phyloP scores from a whole-genome alignment of 2,888 invertebrate species.

The Frankliniella intonsa region DNA sequence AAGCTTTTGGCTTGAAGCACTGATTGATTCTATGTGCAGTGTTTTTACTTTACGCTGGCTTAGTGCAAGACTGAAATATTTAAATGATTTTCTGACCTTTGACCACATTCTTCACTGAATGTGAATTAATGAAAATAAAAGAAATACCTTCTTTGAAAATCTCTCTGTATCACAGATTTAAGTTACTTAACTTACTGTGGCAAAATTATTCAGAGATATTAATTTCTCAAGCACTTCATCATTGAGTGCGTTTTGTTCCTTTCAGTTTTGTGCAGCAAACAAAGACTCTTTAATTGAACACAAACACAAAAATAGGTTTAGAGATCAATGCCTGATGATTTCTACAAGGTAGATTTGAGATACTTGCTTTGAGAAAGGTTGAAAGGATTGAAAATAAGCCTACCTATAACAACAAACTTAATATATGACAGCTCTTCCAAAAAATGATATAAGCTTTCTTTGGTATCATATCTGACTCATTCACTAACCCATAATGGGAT shows the following conservation, averaged over 20 bases:
- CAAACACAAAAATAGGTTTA: background rate
- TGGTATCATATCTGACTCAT: background rate
- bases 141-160: background rate
- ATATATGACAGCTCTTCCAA: background rate
- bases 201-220: background rate
- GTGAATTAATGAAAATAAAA: background rate
- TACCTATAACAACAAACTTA: background rate
- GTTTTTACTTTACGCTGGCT: no score
- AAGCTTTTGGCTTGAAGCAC: background rate
- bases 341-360: background rate
- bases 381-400: background rate
- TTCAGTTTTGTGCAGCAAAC: background rate
- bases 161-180: conserved; percentile 22
- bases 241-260: background rate
- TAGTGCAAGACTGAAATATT: background rate
- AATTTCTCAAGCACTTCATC: background rate
- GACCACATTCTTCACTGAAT: background rate
- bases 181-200: conserved; percentile 1
- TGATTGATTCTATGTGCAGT: background rate
- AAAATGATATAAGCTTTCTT: background rate
- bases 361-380: background rate
- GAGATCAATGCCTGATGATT: background rate
- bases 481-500: background rate
- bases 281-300: background rate
- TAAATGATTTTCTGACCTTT: background rate